phyloP scores from a whole-genome alignment of 2,888 invertebrate genomes.

The Ochlodes sylvanus region DNA sequence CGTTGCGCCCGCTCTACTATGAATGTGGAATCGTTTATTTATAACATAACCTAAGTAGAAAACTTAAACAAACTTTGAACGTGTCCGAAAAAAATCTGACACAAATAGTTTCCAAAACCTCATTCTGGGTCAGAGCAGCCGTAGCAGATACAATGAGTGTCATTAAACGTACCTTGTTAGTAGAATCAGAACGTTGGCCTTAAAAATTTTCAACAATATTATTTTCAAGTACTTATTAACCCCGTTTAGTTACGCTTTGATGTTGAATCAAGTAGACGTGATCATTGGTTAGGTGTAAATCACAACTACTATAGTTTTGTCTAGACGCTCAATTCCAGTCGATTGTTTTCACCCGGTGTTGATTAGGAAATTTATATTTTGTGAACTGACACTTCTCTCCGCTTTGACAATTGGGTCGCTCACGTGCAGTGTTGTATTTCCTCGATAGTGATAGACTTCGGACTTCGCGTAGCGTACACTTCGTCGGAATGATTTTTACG shows the following conservation, averaged over 20 bases:
- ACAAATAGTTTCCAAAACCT: slow-evolving; percentile 10
- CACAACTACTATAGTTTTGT: slow-evolving; percentile 62
- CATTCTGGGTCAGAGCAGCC: slow-evolving; percentile 11
- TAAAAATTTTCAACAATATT: slow-evolving; percentile 32
- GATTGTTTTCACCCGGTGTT: slow-evolving; percentile 63
- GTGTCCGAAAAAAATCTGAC: slow-evolving; percentile 25
- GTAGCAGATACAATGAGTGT: slow-evolving; percentile 11
- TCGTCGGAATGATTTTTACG: no score
- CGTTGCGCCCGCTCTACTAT: not conserved
- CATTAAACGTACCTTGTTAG: slow-evolving; percentile 27
- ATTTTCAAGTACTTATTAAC: slow-evolving; percentile 42
- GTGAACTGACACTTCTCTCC: slow-evolving; percentile 50
- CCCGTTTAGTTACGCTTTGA: slow-evolving; percentile 46
- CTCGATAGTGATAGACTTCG: not conserved
- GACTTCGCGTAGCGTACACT: not conserved
- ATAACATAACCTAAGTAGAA: not conserved
- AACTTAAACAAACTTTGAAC: slow-evolving; percentile 25
- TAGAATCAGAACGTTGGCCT: slow-evolving; percentile 22
- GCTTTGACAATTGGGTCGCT: slow-evolving; percentile 60
- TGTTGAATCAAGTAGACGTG: slow-evolving; percentile 45
- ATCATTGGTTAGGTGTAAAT: slow-evolving; percentile 58
- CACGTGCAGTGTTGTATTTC: slow-evolving; percentile 1
- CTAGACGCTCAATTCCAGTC: slow-evolving; percentile 73
- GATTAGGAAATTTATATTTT: slow-evolving; percentile 58
- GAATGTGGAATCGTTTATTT: not conserved